These are phyloP conservation scores for Panthera uncia DNA, from an alignment of 2,113 vertebrate genomes.

Conservation along the genomic window DNA sequence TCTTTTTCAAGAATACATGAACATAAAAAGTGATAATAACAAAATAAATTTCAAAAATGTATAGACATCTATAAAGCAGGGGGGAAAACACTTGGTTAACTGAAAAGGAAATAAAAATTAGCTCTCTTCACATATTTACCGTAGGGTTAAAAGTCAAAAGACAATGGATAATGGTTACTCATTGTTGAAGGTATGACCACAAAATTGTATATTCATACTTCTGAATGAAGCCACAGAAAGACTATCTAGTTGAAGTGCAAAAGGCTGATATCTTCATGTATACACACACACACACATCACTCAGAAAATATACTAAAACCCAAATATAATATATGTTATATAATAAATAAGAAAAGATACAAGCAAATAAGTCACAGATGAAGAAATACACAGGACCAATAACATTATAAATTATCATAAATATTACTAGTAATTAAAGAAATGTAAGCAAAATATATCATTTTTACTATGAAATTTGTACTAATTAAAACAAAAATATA, in stretches of 20 bases:
- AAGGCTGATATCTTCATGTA: not conserved
- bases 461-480: not conserved
- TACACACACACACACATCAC: too few relatives aligned
- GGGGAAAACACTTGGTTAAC: not conserved
- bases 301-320: not conserved
- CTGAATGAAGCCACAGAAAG: not conserved
- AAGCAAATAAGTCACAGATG: not conserved
- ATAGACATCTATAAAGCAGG: not conserved
- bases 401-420: not conserved
- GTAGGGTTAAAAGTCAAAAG: conserved; percentile 2
- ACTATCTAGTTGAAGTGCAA: not conserved
- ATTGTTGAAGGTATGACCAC: not conserved
- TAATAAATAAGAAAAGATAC: not conserved
- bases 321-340: not conserved
- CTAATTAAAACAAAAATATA: not conserved
- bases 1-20: too few relatives aligned
- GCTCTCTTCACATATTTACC: not conserved
- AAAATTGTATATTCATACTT: not conserved
- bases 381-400: not conserved
- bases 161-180: not conserved
- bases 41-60: not conserved
- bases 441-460: not conserved
- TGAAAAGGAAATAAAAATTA: not conserved
- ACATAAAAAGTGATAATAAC: not conserved
- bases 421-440: not conserved